phyloP scores from a whole-genome alignment of 1,140 invertebrate genomes.

The Musca domestica region DNA sequence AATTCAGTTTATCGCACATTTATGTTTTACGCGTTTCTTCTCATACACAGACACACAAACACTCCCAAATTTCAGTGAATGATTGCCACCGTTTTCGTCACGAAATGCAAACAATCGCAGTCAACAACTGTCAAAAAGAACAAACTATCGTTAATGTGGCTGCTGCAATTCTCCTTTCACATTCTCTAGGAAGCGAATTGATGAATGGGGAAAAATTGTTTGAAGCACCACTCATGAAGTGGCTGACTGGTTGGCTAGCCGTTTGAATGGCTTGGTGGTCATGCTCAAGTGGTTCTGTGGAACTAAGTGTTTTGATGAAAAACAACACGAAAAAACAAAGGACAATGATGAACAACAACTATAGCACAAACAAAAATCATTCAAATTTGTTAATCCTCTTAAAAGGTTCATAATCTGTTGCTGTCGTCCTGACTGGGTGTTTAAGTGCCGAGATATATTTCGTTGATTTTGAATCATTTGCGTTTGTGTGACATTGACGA shows the following conservation, averaged over 20 bases:
- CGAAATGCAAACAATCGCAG: conserved; percentile 14
- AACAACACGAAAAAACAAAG: conserved; percentile 37
- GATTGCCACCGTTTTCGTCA: background rate
- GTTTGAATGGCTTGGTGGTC: background rate
- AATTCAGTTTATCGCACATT: conserved; percentile 1
- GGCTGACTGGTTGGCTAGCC: background rate
- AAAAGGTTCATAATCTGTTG: too few species aligned
- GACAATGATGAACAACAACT: conserved; percentile 27
- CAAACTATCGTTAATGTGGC: background rate
- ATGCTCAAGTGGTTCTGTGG: background rate
- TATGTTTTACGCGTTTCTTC: background rate
- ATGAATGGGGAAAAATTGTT: background rate
- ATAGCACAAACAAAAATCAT: conserved; percentile 13
- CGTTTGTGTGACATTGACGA: too few species aligned
- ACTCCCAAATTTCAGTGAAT: background rate
- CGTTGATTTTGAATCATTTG: too few species aligned
- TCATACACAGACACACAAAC: too few species aligned
- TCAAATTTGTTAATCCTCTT: background rate
- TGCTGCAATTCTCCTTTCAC: background rate
- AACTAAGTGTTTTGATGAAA: background rate
- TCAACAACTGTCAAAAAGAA: background rate
- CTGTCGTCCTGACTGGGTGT: too few species aligned
- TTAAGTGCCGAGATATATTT: too few species aligned
- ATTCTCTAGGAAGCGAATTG: background rate
- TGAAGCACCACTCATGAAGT: conserved; percentile 7